These are phyloP conservation scores for Zaprionus gabonicus DNA, from an alignment of 1,140 invertebrate genomes.

Conservation along the genomic window DNA sequence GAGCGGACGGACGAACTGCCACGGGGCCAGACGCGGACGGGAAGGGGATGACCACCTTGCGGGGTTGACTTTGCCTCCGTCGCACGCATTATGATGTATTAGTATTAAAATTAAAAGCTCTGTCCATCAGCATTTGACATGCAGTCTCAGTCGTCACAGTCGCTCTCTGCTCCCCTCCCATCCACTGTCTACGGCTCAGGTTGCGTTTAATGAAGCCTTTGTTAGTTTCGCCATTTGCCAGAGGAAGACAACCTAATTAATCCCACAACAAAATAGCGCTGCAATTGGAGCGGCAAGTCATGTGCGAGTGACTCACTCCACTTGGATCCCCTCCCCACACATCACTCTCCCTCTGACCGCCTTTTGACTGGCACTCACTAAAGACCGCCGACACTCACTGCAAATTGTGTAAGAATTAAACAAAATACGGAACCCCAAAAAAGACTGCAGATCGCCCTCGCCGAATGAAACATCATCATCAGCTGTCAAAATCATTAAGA, in stretches of 20 bases:
- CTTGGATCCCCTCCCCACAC: not conserved
- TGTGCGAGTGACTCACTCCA: slow-evolving; percentile 9
- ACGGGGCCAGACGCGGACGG: not conserved
- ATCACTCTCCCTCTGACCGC: not conserved
- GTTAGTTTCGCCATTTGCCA: slow-evolving; percentile 31
- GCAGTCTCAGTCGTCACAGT: not conserved
- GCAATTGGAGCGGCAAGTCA: slow-evolving; percentile 12
- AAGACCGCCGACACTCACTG: slow-evolving; percentile 68
- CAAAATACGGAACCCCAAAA: slow-evolving; percentile 34
- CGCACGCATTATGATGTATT: slow-evolving; percentile 78
- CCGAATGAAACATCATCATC: slow-evolving; percentile 74
- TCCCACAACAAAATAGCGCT: slow-evolving; percentile 19
- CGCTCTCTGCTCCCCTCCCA: not conserved
- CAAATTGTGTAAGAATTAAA: slow-evolving; percentile 63
- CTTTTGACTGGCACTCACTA: slow-evolving; percentile 74
- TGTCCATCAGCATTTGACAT: slow-evolving; percentile 51
- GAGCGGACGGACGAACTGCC: slow-evolving; percentile 41
- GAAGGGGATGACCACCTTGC: slow-evolving; percentile 45
- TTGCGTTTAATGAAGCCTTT: slow-evolving; percentile 72
- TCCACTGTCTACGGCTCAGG: slow-evolving; percentile 38
- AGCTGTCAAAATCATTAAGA: slow-evolving; percentile 81
- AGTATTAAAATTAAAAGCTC: slow-evolving; percentile 79
- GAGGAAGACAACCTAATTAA: slow-evolving; percentile 55
- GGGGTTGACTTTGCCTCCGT: slow-evolving; percentile 53
- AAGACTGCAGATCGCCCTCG: slow-evolving; percentile 44